Evolutionary conservation across 1,140 invertebrate species (phyloP).

Genomic region (Drosophila lowei): DNA sequence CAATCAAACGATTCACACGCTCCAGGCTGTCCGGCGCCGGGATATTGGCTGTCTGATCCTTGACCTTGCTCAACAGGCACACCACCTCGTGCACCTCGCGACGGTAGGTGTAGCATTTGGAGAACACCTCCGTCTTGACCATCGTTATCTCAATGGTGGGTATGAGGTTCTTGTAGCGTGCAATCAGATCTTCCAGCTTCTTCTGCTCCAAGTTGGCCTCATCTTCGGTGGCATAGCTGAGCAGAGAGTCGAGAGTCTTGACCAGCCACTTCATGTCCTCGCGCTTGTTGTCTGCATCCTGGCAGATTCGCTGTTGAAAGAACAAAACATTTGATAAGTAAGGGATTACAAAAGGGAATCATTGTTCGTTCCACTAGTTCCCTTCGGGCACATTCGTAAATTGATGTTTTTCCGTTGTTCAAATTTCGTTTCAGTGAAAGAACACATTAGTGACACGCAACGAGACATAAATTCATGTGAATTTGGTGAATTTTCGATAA

Average conservation of each 20-base stretch:
- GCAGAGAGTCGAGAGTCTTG: slow-evolving; percentile 93
- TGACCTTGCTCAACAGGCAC: slow-evolving; percentile 88
- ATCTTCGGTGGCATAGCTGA: slow-evolving; percentile 90
- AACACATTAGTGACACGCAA: no score
- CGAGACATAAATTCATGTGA: no score
- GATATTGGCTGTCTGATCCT: slow-evolving; percentile 87
- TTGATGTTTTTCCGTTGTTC: no score
- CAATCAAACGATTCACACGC: slow-evolving; percentile 89
- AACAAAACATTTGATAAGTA: slow-evolving; percentile 25
- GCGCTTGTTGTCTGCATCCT: slow-evolving; percentile 93
- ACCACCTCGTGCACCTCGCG: slow-evolving; percentile 94
- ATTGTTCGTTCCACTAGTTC: no score
- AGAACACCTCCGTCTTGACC: slow-evolving; percentile 95
- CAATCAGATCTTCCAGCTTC: slow-evolving; percentile 91
- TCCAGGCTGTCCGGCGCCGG: slow-evolving; percentile 89
- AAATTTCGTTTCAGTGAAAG: no score
- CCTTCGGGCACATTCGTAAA: no score
- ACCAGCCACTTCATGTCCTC: slow-evolving; percentile 98
- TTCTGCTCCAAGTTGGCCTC: slow-evolving; percentile 91
- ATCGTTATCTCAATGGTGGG: slow-evolving; percentile 96
- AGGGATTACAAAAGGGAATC: background rate
- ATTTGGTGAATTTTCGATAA: no score
- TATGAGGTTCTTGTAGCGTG: slow-evolving; percentile 94
- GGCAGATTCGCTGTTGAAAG: slow-evolving; percentile 89
- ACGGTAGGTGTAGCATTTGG: slow-evolving; percentile 95